phyloP scores from a whole-genome alignment of 2,888 invertebrate species.

The Choristoneura rosaceana region DNA sequence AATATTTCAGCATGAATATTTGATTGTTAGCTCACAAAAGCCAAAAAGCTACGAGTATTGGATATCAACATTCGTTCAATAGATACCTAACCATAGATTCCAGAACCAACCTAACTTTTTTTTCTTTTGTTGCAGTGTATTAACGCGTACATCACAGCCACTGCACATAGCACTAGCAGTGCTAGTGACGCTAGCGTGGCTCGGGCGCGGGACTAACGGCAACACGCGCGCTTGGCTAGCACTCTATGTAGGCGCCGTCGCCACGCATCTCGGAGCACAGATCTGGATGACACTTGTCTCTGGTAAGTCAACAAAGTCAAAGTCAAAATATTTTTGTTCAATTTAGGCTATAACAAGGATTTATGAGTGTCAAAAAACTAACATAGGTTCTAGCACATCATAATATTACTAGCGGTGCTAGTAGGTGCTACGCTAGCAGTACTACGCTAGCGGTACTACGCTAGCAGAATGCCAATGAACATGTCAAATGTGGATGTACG shows the following conservation, averaged over 20 bases:
- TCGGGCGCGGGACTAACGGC: slow-evolving; percentile 62
- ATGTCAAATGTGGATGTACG: too few relatives aligned
- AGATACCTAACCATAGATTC: neutral
- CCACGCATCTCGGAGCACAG: slow-evolving; percentile 94
- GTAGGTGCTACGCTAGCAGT: neutral
- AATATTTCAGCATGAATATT: too few relatives aligned
- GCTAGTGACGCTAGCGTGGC: slow-evolving; percentile 79
- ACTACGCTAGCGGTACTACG: too few relatives aligned
- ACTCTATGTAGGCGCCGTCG: slow-evolving; percentile 91
- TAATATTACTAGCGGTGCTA: neutral
- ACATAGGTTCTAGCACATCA: too few relatives aligned
- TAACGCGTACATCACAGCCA: slow-evolving; percentile 91
- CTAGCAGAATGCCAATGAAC: too few relatives aligned
- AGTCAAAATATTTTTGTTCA: too few relatives aligned
- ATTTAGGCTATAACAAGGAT: too few relatives aligned
- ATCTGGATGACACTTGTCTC: slow-evolving; percentile 97
- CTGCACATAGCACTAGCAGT: slow-evolving; percentile 89
- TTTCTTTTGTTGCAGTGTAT: slow-evolving; percentile 82
- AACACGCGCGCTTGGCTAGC: slow-evolving; percentile 83
- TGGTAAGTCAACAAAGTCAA: slow-evolving; percentile 82
- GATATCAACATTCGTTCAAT: too few relatives aligned
- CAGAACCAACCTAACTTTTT: neutral
- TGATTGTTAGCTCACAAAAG: too few relatives aligned
- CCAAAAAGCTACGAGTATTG: too few relatives aligned
- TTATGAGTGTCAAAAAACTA: too few relatives aligned